Percentiles rank a stretch among this genome's conserved stretches.
These are phyloP conservation scores for Lepus europaeus DNA, from an alignment of 2,113 vertebrate species.

Conservation along the genomic window DNA sequence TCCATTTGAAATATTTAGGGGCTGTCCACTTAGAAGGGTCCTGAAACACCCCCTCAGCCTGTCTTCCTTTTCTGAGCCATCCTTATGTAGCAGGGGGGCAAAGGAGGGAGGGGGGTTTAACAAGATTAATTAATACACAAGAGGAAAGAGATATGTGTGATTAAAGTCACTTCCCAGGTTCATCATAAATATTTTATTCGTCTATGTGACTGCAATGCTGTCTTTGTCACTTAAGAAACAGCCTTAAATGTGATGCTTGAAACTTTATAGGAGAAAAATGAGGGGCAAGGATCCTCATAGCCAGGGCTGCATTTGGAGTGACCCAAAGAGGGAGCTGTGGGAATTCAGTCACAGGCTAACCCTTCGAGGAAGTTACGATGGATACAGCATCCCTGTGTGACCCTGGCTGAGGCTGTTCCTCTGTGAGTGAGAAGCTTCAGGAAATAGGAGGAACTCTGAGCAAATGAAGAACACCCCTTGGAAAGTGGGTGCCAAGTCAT, in stretches of 20 bases:
- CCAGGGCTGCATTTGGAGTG: not conserved
- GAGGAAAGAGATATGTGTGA: slow-evolving; percentile 70
- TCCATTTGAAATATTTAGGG: slow-evolving; percentile 61
- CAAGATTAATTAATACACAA: slow-evolving; percentile 79
- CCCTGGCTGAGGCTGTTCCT: not conserved
- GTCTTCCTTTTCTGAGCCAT: slow-evolving; percentile 57
- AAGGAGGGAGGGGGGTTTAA: slow-evolving; percentile 42
- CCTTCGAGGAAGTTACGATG: not conserved
- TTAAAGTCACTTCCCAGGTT: slow-evolving; percentile 70
- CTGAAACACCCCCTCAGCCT: slow-evolving; percentile 5
- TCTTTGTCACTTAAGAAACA: slow-evolving; percentile 70
- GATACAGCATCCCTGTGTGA: too few relatives aligned
- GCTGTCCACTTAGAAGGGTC: slow-evolving; percentile 54
- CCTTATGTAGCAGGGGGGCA: slow-evolving; percentile 13
- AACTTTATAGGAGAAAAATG: not conserved
- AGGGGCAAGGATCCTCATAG: not conserved
- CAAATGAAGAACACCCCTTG: not conserved
- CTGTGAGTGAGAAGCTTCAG: not conserved
- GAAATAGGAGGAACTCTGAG: not conserved
- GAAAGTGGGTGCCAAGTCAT: not conserved
- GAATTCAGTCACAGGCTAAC: not conserved
- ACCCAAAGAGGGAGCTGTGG: not conserved
- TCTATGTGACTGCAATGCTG: slow-evolving; percentile 58
- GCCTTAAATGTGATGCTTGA: not conserved
- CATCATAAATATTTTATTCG: slow-evolving; percentile 76